Percentiles rank a stretch among this genome's conserved stretches.
These are phyloP conservation scores for Camponotus pennsylvanicus DNA, from an alignment of 1,140 invertebrate genomes.

Conservation along the genomic window DNA sequence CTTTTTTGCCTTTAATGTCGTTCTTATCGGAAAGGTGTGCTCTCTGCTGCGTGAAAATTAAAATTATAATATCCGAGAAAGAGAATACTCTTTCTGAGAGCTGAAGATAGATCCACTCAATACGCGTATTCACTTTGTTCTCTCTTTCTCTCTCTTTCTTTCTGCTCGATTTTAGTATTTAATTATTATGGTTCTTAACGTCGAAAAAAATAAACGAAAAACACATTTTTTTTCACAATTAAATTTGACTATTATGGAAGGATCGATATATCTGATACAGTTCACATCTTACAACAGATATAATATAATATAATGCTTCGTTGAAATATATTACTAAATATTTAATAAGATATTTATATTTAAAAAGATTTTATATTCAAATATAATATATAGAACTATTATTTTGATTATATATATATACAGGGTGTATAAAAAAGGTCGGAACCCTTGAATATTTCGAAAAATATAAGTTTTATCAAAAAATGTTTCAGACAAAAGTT, in stretches of 20 bases:
- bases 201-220: background rate
- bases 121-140: background rate
- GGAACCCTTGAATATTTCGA: no score
- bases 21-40: slow-evolving; percentile 11
- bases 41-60: slow-evolving; percentile 15
- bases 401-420: background rate
- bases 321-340: background rate
- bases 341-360: no score
- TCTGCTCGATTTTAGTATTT: background rate
- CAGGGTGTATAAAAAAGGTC: no score
- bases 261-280: background rate
- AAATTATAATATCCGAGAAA: background rate
- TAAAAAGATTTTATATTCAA: background rate
- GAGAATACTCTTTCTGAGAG: background rate
- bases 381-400: background rate
- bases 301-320: background rate
- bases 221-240: background rate
- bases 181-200: background rate
- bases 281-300: background rate
- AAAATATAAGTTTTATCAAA: no score
- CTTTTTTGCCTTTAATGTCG: background rate
- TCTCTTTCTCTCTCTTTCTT: no score
- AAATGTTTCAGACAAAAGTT: no score
- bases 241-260: background rate
- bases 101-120: background rate